Evolutionary conservation across 1,140 invertebrate species (phyloP), one percentile per base, ranked within the genome.

Genomic region (Achatina immaculata): DNA sequence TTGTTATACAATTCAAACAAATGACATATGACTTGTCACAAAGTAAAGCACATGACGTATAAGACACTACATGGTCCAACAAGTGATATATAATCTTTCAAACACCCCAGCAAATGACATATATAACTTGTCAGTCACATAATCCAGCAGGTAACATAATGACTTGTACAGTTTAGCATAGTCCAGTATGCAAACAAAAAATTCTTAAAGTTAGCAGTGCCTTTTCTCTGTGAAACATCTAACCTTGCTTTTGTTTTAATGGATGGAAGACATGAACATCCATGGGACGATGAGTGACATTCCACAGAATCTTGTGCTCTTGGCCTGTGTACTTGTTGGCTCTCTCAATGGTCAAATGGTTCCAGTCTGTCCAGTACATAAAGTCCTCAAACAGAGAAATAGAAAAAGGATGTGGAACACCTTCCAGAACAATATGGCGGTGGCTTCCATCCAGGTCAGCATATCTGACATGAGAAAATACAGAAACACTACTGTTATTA

Each of bases 301-400:
- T 97, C 0, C 98, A 96, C 92, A 99, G 95, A 88, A 97, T 96
- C 6, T 97, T 94, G 94, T 98, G 97, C 85, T 98, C 96, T 7
- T 95, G 95, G 6, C 98, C 98, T 0, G 98, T 99, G 84, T 98
- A 96, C 91, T 99, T 99, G 87, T 99, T 97, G 0, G 98, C 98
- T 81, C 97, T 92, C 88, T 99, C 99, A 0, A 99, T 96, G 14
- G 97, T 97, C 42, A 92, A 83, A 1, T 98, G 91, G 89, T 98
- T 98, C 66, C 99, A 93, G 91, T 99, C 98, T 0, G 98, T 99
- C 97, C 98, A 99, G 90, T 99, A 99, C 82, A 99, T 98, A 88
- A 96, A 98, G 87, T 97, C 95, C 45, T 95, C 94, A 91, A 95
- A 96, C 0, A 99, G 95, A 0, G 97, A 97, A 21, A 99, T 97